These are phyloP conservation scores for Aleiodes leptofemur DNA, from an alignment of 2,888 invertebrate genomes.

Conservation along the genomic window DNA sequence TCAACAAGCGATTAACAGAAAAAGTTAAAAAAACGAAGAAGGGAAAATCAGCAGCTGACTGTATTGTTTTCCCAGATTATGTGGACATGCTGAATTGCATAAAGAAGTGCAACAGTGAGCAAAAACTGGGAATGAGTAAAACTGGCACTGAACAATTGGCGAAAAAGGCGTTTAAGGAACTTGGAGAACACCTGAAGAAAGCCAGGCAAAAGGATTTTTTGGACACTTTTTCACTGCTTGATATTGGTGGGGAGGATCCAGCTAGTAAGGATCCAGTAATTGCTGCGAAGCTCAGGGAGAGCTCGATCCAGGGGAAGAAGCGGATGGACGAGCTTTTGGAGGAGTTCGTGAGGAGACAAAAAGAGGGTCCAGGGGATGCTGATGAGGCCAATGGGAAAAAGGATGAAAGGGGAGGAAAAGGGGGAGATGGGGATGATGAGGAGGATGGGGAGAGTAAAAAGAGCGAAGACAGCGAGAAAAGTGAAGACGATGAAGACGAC, in stretches of 20 bases:
- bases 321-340: slow-evolving; percentile 64
- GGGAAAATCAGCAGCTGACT: slow-evolving; percentile 53
- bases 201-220: slow-evolving; percentile 63
- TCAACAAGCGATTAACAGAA: slow-evolving; percentile 64
- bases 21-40: slow-evolving; percentile 56
- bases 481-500: slow-evolving; percentile 52
- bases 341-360: slow-evolving; percentile 62
- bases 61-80: slow-evolving; percentile 68
- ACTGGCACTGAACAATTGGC: slow-evolving; percentile 57
- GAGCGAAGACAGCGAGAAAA: too few relatives aligned
- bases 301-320: slow-evolving; percentile 61
- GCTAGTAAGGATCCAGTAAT: slow-evolving; percentile 60
- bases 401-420: slow-evolving; percentile 30
- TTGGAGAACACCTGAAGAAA: slow-evolving; percentile 65
- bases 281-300: slow-evolving; percentile 58
- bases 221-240: slow-evolving; percentile 64
- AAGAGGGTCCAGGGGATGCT: slow-evolving; percentile 49
- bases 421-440: slow-evolving; percentile 51
- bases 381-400: background rate
- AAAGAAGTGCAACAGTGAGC: slow-evolving; percentile 58
- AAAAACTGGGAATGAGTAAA: slow-evolving; percentile 58
- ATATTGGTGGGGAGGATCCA: slow-evolving; percentile 65
- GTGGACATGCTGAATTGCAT: slow-evolving; percentile 67
- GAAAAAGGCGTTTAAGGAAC: slow-evolving; percentile 62
- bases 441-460: slow-evolving; percentile 29